Conservation (phyloP, 2,113 vertebrate genomes). For the Apus apus region DNA sequence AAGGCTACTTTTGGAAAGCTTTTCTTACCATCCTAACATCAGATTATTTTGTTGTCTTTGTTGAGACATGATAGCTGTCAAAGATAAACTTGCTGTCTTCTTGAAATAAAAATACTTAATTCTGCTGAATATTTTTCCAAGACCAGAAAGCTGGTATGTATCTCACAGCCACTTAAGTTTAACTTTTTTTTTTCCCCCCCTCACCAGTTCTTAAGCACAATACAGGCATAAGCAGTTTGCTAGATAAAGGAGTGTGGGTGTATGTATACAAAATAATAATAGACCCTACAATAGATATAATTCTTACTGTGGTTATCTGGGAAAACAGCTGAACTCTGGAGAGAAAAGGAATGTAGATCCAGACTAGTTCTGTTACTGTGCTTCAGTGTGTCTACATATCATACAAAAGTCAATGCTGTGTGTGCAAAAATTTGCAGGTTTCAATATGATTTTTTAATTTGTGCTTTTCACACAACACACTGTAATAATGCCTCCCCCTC, state of each 20-base stretch:
- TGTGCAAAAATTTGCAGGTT: background rate
- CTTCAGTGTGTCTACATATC: background rate
- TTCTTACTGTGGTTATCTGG: background rate
- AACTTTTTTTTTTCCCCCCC: background rate
- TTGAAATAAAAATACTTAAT: background rate
- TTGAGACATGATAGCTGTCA: background rate
- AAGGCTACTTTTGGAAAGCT: background rate
- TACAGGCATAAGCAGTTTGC: background rate
- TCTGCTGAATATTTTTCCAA: background rate
- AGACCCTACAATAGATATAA: background rate
- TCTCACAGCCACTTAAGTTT: background rate
- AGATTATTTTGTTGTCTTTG: background rate
- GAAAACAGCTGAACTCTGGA: background rate
- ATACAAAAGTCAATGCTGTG: background rate
- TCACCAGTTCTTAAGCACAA: background rate
- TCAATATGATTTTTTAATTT: background rate
- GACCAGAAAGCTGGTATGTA: background rate
- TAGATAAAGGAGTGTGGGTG: background rate
- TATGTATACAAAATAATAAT: background rate
- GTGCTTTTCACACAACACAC: background rate
- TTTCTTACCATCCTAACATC: background rate
- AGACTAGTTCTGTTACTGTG: background rate
- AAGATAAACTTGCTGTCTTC: background rate
- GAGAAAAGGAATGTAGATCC: background rate
- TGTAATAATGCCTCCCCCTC: background rate